phyloP scores from a whole-genome alignment of 37 sponge, comb jelly and placozoan genomes.

The Chondrosia reniformis region DNA sequence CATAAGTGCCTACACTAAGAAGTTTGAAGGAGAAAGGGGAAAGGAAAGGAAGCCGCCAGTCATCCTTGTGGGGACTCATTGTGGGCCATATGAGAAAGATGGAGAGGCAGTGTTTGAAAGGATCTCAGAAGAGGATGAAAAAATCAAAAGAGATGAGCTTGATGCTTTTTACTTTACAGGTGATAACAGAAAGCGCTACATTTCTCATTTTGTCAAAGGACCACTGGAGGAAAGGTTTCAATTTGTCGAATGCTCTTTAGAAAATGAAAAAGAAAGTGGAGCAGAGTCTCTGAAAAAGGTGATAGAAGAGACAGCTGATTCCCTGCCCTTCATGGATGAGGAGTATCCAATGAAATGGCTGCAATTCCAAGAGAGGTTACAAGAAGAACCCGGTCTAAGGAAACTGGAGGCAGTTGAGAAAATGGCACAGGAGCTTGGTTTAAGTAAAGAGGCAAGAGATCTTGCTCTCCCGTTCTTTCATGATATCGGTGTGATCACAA shows the following conservation, averaged over 20 bases:
- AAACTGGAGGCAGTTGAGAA: background rate
- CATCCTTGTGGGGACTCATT: slow-evolving; percentile 45
- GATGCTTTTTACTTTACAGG: too few species aligned
- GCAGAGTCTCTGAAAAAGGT: slow-evolving; percentile 16
- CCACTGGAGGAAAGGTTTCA: too few species aligned
- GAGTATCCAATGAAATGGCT: slow-evolving; percentile 42
- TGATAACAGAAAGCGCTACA: background rate
- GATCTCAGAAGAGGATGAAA: slow-evolving; percentile 8
- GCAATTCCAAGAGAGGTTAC: slow-evolving; percentile 19
- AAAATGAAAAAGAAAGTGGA: slow-evolving; percentile 33
- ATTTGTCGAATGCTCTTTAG: slow-evolving; percentile 9
- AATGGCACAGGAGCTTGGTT: background rate
- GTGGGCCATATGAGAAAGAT: background rate
- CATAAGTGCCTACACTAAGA: slow-evolving; percentile 37
- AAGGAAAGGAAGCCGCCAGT: slow-evolving; percentile 31
- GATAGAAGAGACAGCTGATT: background rate
- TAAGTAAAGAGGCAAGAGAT: background rate
- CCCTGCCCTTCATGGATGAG: slow-evolving; percentile 30
- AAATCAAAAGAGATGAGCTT: slow-evolving; percentile 6
- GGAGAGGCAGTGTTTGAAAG: background rate
- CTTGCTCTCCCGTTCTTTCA: slow-evolving; percentile 36
- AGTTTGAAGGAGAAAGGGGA: background rate
- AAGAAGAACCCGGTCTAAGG: background rate
- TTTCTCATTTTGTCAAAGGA: slow-evolving; percentile 5
- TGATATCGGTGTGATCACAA: slow-evolving; percentile 34